These are phyloP conservation scores for Endotricha flammealis DNA, from an alignment of 2,888 invertebrate species.

Conservation along the genomic window DNA sequence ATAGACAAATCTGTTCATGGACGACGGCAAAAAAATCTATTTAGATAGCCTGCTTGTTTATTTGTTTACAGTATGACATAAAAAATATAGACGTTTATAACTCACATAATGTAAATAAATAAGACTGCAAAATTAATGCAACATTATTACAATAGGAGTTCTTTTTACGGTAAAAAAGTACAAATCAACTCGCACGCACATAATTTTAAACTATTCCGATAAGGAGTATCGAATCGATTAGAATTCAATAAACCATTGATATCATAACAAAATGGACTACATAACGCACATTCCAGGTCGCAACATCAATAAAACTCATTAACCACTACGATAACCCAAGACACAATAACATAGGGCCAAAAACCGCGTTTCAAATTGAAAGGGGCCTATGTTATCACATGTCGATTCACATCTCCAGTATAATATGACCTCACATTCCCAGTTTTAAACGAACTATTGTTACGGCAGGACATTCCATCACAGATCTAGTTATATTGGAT, in stretches of 20 bases:
- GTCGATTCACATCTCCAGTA: conserved; percentile 22
- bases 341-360: conserved; percentile 26
- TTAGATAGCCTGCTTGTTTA: too few species aligned
- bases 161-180: too few species aligned
- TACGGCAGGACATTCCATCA: conserved; percentile 8
- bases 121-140: too few species aligned
- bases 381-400: conserved; percentile 36
- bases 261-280: conserved; percentile 9
- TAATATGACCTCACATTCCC: conserved; percentile 17
- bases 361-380: conserved; percentile 34
- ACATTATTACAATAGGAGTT: too few species aligned
- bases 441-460: conserved; percentile 12
- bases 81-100: too few species aligned
- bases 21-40: too few species aligned
- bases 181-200: too few species aligned
- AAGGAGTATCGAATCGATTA: too few species aligned
- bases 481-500: conserved; percentile 27
- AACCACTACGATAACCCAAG: conserved; percentile 12
- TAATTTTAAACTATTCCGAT: too few species aligned
- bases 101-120: too few species aligned
- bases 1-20: too few species aligned
- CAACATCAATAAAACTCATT: conserved; percentile 16
- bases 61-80: too few species aligned
- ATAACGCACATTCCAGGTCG: conserved; percentile 11
- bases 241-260: background rate